A percentile compares a stretch with the other conserved stretches of the same genome.
These are phyloP conservation scores for Labeo catla DNA, from an alignment of 2,113 vertebrate genomes.

Conservation along the genomic window DNA sequence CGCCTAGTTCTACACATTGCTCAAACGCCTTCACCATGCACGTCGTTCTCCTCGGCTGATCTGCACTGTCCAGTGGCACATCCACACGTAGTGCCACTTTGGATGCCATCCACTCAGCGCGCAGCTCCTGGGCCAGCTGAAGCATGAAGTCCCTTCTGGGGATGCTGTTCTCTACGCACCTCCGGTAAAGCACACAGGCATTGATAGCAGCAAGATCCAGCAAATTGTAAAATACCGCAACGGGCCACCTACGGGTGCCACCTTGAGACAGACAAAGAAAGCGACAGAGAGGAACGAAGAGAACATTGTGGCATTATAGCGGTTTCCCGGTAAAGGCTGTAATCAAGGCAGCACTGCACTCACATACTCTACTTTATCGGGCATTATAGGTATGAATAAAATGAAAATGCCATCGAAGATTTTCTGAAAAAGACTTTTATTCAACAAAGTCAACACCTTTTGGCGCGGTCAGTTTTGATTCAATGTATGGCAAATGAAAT, in stretches of 20 bases:
- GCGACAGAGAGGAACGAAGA: background rate
- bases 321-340: too few relatives aligned
- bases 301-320: background rate
- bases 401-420: too few relatives aligned
- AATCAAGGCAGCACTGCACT: too few relatives aligned
- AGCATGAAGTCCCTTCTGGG: conserved; percentile 17
- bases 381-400: too few relatives aligned
- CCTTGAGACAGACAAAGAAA: background rate
- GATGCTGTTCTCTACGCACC: background rate
- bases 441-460: too few relatives aligned
- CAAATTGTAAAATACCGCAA: conserved; percentile 26
- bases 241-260: background rate
- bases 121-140: conserved; percentile 17
- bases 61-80: background rate
- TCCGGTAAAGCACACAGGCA: conserved; percentile 13
- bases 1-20: background rate
- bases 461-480: too few relatives aligned
- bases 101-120: background rate
- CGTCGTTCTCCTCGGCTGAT: background rate
- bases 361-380: too few relatives aligned
- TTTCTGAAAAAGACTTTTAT: too few relatives aligned
- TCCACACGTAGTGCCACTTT: background rate
- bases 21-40: background rate
- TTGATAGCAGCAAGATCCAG: conserved; percentile 32
- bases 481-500: too few relatives aligned